phyloP scores from a whole-genome alignment of 2,113 vertebrate genomes.

The Serinus canaria region DNA sequence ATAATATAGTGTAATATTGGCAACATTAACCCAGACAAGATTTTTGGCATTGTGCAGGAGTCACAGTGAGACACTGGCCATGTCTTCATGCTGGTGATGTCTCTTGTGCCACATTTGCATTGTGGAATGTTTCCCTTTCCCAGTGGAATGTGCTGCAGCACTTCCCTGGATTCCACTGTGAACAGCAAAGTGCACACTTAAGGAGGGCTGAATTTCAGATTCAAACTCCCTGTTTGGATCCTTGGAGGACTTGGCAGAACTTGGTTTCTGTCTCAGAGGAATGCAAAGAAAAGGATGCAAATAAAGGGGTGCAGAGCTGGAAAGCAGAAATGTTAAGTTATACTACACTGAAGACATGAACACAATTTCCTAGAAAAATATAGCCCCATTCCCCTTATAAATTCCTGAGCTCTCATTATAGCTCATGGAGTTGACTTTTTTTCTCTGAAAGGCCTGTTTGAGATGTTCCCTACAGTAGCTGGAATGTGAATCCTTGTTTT shows the following conservation, averaged over 20 bases:
- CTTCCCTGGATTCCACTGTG: no score
- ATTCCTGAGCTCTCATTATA: not conserved
- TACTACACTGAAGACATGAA: not conserved
- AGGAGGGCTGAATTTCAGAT: not conserved
- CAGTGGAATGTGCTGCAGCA: fast-evolving
- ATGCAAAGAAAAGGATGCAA: not conserved
- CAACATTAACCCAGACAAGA: not conserved
- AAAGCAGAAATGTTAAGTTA: not conserved
- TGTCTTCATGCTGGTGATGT: not conserved
- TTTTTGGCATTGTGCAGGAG: not conserved
- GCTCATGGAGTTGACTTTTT: not conserved
- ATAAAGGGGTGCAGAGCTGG: not conserved
- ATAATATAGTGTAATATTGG: not conserved
- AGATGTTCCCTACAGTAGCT: not conserved
- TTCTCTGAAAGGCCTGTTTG: not conserved
- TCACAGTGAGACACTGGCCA: not conserved
- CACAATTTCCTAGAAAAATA: not conserved
- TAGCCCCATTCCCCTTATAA: not conserved
- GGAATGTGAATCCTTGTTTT: not conserved
- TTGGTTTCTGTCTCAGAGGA: not conserved
- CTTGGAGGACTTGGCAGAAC: not conserved
- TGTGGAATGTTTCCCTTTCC: not conserved
- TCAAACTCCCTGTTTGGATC: not conserved
- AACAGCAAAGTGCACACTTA: not conserved
- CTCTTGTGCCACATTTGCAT: not conserved